Evolutionary conservation across 2,888 invertebrate genomes (phyloP).

Genomic region (Chloroclysta siterata): DNA sequence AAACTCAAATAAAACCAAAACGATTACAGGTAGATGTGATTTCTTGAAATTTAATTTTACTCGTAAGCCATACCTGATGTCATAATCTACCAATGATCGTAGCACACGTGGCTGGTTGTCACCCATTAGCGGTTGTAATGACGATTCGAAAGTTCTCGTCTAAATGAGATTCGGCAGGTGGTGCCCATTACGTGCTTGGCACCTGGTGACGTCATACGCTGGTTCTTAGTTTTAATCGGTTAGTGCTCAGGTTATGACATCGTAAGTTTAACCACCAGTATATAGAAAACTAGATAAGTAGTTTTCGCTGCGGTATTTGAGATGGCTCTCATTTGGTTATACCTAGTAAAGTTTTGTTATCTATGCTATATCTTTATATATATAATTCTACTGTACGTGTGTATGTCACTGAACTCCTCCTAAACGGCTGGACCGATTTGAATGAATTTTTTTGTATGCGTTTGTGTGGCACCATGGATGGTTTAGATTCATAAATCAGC

Average conservation of each 20-base stretch:
- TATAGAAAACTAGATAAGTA: neutral
- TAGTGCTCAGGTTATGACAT: neutral
- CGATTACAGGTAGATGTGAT: neutral
- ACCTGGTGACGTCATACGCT: constrained; percentile 46
- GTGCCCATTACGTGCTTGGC: constrained; percentile 47
- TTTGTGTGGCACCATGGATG: no score
- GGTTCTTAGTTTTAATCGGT: constrained; percentile 13
- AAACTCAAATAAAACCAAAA: no score
- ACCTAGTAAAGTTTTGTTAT: neutral
- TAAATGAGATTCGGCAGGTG: constrained; percentile 57
- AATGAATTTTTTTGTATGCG: no score
- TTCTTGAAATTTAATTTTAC: neutral
- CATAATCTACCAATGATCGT: constrained; percentile 26
- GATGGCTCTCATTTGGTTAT: neutral
- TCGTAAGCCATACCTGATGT: constrained; percentile 16
- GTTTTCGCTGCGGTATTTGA: neutral
- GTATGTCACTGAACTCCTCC: no score
- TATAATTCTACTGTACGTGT: no score
- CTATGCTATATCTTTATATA: no score
- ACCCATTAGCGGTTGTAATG: constrained; percentile 58
- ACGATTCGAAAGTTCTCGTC: constrained; percentile 56
- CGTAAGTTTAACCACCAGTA: neutral
- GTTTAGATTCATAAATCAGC: no score
- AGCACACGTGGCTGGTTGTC: constrained; percentile 49
- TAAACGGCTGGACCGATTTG: no score